Percentiles rank a stretch among this genome's conserved stretches.
phyloP scores from a whole-genome alignment of 2,888 invertebrate genomes.

The Morinoia aosen region DNA sequence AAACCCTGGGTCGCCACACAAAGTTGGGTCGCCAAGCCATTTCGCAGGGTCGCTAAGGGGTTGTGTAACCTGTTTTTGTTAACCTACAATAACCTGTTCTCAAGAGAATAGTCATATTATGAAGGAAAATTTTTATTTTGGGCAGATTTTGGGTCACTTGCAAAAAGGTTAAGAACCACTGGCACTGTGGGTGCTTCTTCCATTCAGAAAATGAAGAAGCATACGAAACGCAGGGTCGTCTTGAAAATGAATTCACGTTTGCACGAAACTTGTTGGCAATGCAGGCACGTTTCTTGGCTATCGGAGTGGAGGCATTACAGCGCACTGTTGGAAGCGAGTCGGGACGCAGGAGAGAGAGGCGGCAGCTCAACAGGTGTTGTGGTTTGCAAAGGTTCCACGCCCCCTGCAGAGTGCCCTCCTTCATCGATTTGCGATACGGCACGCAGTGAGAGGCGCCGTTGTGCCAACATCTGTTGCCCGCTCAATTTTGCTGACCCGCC shows the following conservation, averaged over 20 bases:
- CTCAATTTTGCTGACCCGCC: neutral
- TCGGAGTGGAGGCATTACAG: neutral
- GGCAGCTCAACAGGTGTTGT: constrained; percentile 19
- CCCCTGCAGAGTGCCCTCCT: neutral
- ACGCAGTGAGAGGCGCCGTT: neutral
- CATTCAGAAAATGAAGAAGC: neutral
- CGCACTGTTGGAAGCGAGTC: neutral
- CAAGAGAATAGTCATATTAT: too few relatives aligned
- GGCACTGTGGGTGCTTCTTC: neutral
- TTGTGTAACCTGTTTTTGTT: too few relatives aligned
- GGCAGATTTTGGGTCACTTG: too few relatives aligned
- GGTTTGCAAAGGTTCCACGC: constrained; percentile 16
- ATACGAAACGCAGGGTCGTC: neutral
- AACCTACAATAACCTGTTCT: too few relatives aligned
- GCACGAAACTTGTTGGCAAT: neutral
- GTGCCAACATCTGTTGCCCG: neutral
- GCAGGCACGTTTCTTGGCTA: neutral
- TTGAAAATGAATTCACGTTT: neutral
- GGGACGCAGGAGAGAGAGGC: neutral
- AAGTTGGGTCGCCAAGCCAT: too few relatives aligned
- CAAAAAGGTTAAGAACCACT: too few relatives aligned
- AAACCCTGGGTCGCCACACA: too few relatives aligned
- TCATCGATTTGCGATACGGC: constrained; percentile 30
- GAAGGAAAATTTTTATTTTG: too few relatives aligned
- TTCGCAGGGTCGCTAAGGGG: too few relatives aligned